A percentile compares a stretch with the other conserved stretches of the same genome.
Conservation (phyloP, 2,888 invertebrate genomes). For the Drosophila multiciliata region DNA sequence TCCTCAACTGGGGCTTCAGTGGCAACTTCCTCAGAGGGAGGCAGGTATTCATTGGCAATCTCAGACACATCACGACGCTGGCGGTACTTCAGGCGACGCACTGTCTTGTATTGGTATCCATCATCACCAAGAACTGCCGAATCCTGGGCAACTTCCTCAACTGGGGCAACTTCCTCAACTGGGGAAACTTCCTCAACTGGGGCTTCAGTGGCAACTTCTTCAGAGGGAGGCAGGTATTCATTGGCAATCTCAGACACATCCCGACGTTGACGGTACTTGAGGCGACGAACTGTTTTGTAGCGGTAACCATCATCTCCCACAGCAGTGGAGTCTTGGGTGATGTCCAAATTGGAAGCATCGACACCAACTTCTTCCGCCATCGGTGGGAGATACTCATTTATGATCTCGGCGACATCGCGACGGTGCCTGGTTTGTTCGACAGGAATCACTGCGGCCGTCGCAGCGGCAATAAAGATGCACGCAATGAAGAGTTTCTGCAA, state of each 20-base stretch:
- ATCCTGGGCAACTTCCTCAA: slow-evolving; percentile 24
- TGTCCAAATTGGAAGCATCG: slow-evolving; percentile 34
- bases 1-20: slow-evolving; percentile 5
- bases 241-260: slow-evolving; percentile 61
- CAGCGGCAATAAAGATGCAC: slow-evolving; percentile 74
- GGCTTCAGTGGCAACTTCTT: slow-evolving; percentile 19
- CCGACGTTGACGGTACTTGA: slow-evolving; percentile 70
- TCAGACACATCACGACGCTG: slow-evolving; percentile 48
- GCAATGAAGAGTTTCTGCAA: slow-evolving; percentile 73
- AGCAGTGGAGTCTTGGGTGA: slow-evolving; percentile 60
- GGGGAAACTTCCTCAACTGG: slow-evolving; percentile 28
- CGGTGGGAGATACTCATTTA: slow-evolving; percentile 74
- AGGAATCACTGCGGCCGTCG: slow-evolving; percentile 81
- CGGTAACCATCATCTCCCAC: slow-evolving; percentile 74
- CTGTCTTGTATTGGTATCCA: slow-evolving; percentile 53
- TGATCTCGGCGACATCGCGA: slow-evolving; percentile 76
- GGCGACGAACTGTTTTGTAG: slow-evolving; percentile 76
- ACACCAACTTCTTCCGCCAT: slow-evolving; percentile 48
- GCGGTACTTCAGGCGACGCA: slow-evolving; percentile 47
- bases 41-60: slow-evolving; percentile 35
- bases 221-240: slow-evolving; percentile 48
- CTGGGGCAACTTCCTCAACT: background rate
- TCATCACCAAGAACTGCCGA: slow-evolving; percentile 48
- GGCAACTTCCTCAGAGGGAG: background rate
- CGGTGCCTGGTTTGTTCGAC: slow-evolving; percentile 80